Evolutionary conservation across 2,113 vertebrate genomes (phyloP).

Genomic region (Pituophis catenifer): DNA sequence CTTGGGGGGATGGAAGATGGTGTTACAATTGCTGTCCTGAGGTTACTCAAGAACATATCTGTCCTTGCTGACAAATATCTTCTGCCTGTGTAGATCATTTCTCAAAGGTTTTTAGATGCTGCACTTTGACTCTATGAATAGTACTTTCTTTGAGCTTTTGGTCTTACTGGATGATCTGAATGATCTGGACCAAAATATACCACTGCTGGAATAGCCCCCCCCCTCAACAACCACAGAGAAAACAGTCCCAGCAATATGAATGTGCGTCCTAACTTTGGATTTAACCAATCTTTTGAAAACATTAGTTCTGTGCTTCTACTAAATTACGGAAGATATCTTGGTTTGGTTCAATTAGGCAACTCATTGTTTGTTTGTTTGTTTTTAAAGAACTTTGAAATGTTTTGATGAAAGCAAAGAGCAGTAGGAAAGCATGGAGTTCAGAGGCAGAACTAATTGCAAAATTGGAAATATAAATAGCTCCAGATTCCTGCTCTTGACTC

Average conservation of each 20-base stretch:
- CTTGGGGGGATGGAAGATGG: conserved; percentile 23
- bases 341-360: not conserved
- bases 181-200: not conserved
- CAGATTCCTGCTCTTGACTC: not conserved
- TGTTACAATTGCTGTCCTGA: not conserved
- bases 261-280: not conserved
- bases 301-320: not conserved
- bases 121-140: not conserved
- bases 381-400: not conserved
- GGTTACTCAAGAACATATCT: not conserved
- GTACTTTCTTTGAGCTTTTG: not conserved
- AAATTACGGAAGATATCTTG: not conserved
- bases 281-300: not conserved
- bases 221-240: not conserved
- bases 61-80: not conserved
- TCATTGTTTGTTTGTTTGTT: not conserved
- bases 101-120: too few relatives aligned
- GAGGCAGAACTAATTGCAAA: not conserved
- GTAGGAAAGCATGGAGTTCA: not conserved
- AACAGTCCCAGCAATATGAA: not conserved
- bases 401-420: not conserved
- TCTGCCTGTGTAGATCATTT: not conserved
- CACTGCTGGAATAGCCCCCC: too few relatives aligned
- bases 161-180: not conserved
- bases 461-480: not conserved